Conservation (phyloP, 2,113 vertebrate species). For the Thermophis baileyi region DNA sequence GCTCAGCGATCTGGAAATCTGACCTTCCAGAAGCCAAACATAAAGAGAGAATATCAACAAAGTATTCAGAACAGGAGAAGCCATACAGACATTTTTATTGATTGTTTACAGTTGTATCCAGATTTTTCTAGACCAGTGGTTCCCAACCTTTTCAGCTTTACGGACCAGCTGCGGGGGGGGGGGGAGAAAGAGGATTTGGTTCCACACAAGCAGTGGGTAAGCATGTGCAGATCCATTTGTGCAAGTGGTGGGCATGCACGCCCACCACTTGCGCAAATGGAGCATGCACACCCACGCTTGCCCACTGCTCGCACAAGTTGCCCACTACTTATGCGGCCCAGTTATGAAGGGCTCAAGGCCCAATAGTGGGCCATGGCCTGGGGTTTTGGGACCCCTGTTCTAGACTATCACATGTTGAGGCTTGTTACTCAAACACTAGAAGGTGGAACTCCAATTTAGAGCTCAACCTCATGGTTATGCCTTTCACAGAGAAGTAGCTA, state of each 20-base stretch:
- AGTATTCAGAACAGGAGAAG: background rate
- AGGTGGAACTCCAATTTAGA: background rate
- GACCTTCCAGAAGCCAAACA: background rate
- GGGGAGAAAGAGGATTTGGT: background rate
- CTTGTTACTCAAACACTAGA: background rate
- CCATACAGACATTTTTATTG: background rate
- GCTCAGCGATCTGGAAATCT: background rate
- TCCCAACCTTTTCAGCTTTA: background rate
- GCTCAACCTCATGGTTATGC: background rate
- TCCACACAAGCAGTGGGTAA: background rate
- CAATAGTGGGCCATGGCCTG: background rate
- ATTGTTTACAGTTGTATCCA: background rate
- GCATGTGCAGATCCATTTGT: background rate
- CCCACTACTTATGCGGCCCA: background rate
- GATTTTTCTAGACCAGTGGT: background rate
- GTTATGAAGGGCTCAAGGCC: background rate
- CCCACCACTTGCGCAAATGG: background rate
- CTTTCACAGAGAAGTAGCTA: background rate
- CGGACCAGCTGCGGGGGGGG: rapidly evolving
- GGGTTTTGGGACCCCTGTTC: background rate
- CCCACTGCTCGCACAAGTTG: too few relatives aligned
- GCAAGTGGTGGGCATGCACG: background rate
- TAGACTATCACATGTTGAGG: background rate
- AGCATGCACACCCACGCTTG: background rate
- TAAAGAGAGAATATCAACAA: background rate